Evolutionary conservation across 2,113 vertebrate genomes (phyloP).

Genomic region (Paratilapia polleni): DNA sequence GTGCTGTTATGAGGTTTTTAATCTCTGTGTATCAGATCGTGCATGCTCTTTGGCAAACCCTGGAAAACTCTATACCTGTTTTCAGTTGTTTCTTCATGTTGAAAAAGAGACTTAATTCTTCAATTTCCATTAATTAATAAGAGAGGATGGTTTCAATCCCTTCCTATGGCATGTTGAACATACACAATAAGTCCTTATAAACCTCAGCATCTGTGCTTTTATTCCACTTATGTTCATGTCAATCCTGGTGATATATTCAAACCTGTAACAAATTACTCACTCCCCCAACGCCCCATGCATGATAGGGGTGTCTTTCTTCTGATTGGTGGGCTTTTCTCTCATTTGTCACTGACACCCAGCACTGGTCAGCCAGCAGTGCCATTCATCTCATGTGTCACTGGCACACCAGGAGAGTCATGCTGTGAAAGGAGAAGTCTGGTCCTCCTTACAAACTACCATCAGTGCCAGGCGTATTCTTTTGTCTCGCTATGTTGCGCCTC

Average conservation of each 20-base stretch:
- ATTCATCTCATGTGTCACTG: conserved; percentile 76
- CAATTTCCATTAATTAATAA: neutral
- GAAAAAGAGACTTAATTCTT: conserved; percentile 17
- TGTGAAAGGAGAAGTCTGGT: conserved; percentile 53
- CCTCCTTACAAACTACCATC: conserved; percentile 23
- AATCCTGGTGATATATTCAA: conserved; percentile 50
- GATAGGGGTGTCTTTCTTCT: conserved; percentile 49
- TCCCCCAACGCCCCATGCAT: conserved; percentile 24
- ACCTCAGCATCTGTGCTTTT: neutral
- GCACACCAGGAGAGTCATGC: conserved; percentile 51
- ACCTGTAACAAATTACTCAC: conserved; percentile 70
- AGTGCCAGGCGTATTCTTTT: conserved; percentile 15
- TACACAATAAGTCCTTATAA: conserved; percentile 32
- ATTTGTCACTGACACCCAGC: conserved; percentile 77
- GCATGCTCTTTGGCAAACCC: neutral
- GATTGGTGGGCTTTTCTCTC: conserved; percentile 71
- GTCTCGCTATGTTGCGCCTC: conserved; percentile 15
- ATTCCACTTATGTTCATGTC: conserved; percentile 65
- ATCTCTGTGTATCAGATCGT: conserved; percentile 5
- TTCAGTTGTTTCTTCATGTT: neutral
- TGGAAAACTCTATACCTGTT: neutral
- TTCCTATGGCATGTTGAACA: conserved; percentile 21
- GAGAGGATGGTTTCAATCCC: neutral
- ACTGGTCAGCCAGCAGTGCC: conserved; percentile 44
- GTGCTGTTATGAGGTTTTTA: conserved; percentile 12